A percentile compares a stretch with the other conserved stretches of the same genome.
phyloP scores from a whole-genome alignment of 2,888 invertebrate species.

The Agrilus biguttatus region DNA sequence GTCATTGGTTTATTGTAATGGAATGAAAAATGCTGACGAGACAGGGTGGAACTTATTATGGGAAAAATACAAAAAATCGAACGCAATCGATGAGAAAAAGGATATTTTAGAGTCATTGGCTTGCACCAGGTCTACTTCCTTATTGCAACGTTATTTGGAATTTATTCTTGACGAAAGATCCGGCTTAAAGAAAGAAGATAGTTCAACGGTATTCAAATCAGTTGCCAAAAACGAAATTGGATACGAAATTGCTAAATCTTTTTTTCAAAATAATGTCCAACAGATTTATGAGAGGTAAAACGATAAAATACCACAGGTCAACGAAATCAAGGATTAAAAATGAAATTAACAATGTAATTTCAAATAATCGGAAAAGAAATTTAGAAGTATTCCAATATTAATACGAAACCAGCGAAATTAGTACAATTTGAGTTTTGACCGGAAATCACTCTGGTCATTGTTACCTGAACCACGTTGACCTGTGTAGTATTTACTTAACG shows the following conservation, averaged over 20 bases:
- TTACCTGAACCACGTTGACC: no score
- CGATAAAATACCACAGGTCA: no score
- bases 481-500: no score
- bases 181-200: conserved; percentile 58
- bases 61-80: conserved; percentile 44
- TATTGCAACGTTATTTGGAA: conserved; percentile 45
- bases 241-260: conserved; percentile 55
- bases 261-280: conserved; percentile 48
- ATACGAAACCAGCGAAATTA: no score
- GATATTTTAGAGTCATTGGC: conserved; percentile 50
- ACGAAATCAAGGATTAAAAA: no score
- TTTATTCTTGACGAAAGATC: conserved; percentile 46
- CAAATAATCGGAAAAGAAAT: no score
- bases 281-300: conserved; percentile 49
- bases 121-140: conserved; percentile 46
- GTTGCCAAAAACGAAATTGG: conserved; percentile 53
- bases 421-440: no score
- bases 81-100: conserved; percentile 51
- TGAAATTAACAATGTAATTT: no score
- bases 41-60: conserved; percentile 64
- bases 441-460: no score
- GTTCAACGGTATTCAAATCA: conserved; percentile 41
- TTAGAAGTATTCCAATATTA: no score
- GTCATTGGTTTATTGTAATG: conserved; percentile 65
- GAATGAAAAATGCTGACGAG: conserved; percentile 48